Evolutionary conservation across 2,113 vertebrate species (phyloP), one percentile per base, ranked within the genome.

Genomic region (Aegotheles bennettii): DNA sequence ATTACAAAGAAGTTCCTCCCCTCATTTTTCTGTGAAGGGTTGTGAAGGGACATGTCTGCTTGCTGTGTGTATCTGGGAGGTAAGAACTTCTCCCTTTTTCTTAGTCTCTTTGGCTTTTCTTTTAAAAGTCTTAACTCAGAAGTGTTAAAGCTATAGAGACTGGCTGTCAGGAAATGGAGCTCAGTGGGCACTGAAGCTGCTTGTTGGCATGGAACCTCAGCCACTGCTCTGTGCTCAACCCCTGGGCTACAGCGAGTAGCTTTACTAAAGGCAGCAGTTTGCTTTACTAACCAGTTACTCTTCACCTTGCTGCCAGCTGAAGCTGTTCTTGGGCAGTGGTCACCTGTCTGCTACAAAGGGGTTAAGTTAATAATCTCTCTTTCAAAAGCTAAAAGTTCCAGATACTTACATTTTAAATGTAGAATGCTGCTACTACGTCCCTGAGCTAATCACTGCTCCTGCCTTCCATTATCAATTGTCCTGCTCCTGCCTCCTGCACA

Each of bases 181-280:
- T n/a, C 18, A 10, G 59, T 0, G 4, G 48, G 54, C 43, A 11
- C 50, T 2, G 3, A 19, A 56, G n/a, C 28, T 57, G 26, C 59
- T n/a, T 7, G 33, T 28, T 60, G 64, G 50, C 38, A 13, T 36
- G 19, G 67, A 31, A 51, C 57, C 31, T 45, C 2, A 1, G 51
- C 53, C n/a, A 3, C 18, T 0, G 2, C 6, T 25, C 68, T 13
- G 6, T 29, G 29, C 36, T 74, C 23, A 21, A 23, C 5, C 36
- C 18, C 0, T 11, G 38, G n/a, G 48, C 48, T 53, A 0, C 0
- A 45, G 38, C 1, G 8, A n/a, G 65, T 29, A 29, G 40, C 57
- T 33, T 17, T 8, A 4, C 9, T 25, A 33, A 29, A 48, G 63
- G 4, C 21, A 67, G 76, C n/a, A 29, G 25, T 23, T 31, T 33